phyloP scores from a whole-genome alignment of 2,888 invertebrate genomes.

The Tipula helvola region DNA sequence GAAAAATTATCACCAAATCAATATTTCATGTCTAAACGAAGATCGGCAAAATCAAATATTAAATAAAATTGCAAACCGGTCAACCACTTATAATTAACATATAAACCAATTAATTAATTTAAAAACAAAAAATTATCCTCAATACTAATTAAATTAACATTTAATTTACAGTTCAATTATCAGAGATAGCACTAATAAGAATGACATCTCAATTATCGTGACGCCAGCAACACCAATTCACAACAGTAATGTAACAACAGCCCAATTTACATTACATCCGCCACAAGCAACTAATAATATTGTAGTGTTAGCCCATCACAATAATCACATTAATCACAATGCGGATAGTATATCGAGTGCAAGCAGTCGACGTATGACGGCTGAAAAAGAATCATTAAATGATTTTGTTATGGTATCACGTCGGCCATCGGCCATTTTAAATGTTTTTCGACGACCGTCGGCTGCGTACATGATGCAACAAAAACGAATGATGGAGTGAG shows the following conservation, averaged over 20 bases:
- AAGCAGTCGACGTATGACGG: constrained; percentile 13
- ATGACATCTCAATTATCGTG: not conserved
- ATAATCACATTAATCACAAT: not conserved
- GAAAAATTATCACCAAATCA: no score
- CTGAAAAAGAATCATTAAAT: not conserved
- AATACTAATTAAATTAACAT: not conserved
- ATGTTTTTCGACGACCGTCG: constrained; percentile 46
- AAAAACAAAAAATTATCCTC: not conserved
- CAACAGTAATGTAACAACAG: not conserved
- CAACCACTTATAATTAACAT: not conserved
- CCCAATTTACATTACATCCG: not conserved
- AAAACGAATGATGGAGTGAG: constrained; percentile 12
- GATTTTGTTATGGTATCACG: constrained; percentile 20
- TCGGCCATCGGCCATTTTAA: constrained; percentile 47
- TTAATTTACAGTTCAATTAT: not conserved
- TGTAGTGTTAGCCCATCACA: not conserved
- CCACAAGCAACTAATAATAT: not conserved
- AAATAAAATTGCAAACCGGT: not conserved
- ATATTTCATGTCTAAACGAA: no score
- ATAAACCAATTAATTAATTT: not conserved
- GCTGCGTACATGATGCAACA: constrained; percentile 38
- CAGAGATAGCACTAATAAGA: not conserved
- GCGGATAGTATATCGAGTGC: not conserved
- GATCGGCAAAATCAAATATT: not conserved
- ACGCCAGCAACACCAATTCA: not conserved